Conservation (phyloP, 2,113 vertebrate species). For the Bujurquina vittata region DNA sequence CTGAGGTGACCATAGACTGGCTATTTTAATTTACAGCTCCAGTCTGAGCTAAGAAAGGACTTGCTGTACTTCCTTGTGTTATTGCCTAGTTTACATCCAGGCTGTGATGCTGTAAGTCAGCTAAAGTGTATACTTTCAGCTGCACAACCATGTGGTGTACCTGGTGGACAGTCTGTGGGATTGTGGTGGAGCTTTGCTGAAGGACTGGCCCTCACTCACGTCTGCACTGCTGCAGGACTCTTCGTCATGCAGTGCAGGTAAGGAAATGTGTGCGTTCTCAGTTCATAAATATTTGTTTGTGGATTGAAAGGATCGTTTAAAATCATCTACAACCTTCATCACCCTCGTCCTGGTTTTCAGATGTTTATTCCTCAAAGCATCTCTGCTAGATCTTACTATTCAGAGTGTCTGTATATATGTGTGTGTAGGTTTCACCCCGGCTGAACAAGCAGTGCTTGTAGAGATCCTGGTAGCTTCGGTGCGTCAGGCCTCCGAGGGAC, state of each 20-base stretch:
- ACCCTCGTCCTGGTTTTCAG: not conserved
- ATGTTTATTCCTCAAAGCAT: not conserved
- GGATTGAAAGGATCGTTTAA: not conserved
- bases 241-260: conserved; percentile 72
- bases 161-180: conserved; percentile 95
- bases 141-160: conserved; percentile 89
- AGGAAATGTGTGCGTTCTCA: not conserved
- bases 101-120: not conserved
- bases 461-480: conserved; percentile 87
- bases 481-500: conserved; percentile 87
- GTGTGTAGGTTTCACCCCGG: conserved; percentile 74
- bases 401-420: not conserved
- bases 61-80: not conserved
- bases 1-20: conserved; percentile 78
- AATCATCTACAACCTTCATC: not conserved
- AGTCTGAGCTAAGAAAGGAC: not conserved
- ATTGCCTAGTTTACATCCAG: not conserved
- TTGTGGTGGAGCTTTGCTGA: conserved; percentile 84
- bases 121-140: conserved; percentile 62
- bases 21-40: not conserved
- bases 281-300: not conserved
- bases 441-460: conserved; percentile 80
- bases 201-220: conserved; percentile 89
- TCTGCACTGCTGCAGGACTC: conserved; percentile 81
- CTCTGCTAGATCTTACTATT: not conserved